Evolutionary conservation across 2,113 vertebrate genomes (phyloP), one percentile per base, ranked within the genome.

Genomic region (Ageneiosus marmoratus): DNA sequence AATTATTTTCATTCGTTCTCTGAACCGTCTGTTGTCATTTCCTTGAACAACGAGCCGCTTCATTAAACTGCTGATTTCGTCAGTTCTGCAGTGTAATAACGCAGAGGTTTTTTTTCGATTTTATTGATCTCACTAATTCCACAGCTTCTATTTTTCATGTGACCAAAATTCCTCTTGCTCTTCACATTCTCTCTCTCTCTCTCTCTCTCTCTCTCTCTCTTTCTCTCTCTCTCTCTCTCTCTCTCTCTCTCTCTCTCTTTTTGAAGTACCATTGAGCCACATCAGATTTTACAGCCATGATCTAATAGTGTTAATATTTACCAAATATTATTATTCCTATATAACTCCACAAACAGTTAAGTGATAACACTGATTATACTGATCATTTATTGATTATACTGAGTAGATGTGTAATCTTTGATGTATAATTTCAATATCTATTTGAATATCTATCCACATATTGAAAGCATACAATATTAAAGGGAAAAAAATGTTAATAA

Each of bases 1-100:
- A 53, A 60, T 51, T 69, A 86, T 76, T 79, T 79, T 75, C 77
- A 13, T 70, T 75, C 24, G 8, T 62, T 69, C 81, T 83, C 13
- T 76, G 18, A 69, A 80, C 50, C 8, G 63, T 50, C 16, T 51
- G 44, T 16, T 69, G 48, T 44, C 50, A 10, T 51, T 80, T 55
- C 62, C 62, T 50, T 50, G 34, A 78, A 60, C 27, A 15, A 8
- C n/a, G 44, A 53, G 24, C 6, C 4, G 5, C 20, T 75, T 73
- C 34, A 70, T 37, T 3, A 50, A 51, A 74, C 15, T 3, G 16
- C 48, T 29, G 46, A 74, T 50, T 29, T 74, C 18, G 11, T 34
- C 60, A 80, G 0, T 51, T 80, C 62, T 65, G 22, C 62, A 27
- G 29, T 37, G 53, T 37, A 3, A 22, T 50, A 37, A 22, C 29